These are phyloP conservation scores for Terrapene triunguis DNA, from an alignment of 2,113 vertebrate species.

Conservation along the genomic window DNA sequence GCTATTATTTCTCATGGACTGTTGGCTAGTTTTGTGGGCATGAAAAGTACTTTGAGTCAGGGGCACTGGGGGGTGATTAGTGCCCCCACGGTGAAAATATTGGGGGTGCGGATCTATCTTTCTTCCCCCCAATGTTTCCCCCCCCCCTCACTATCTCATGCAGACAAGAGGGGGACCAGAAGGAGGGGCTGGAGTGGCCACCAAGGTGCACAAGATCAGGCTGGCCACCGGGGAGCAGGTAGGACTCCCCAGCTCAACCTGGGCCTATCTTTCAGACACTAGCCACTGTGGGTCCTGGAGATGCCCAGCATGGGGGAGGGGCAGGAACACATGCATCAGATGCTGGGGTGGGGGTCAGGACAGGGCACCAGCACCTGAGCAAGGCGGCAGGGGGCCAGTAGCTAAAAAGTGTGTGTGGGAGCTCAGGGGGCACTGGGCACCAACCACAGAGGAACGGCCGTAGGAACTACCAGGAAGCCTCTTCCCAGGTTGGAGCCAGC, in stretches of 20 bases:
- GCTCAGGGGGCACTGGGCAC: background rate
- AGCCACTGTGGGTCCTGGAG: background rate
- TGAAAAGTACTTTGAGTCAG: background rate
- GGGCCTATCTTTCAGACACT: background rate
- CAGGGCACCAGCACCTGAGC: background rate
- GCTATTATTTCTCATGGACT: background rate
- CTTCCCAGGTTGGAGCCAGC: background rate
- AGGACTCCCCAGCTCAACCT: background rate
- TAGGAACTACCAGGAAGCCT: background rate
- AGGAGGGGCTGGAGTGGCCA: background rate
- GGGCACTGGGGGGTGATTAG: background rate
- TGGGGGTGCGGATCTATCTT: background rate
- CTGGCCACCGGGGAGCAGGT: background rate
- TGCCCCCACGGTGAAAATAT: background rate
- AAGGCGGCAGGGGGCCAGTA: background rate
- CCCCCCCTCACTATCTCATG: background rate
- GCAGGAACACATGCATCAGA: background rate
- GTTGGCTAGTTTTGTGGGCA: slow-evolving; percentile 15
- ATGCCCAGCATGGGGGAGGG: background rate
- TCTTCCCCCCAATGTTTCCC: background rate
- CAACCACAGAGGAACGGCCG: background rate
- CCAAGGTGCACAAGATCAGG: background rate
- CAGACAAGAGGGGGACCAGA: background rate
- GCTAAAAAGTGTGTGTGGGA: background rate
- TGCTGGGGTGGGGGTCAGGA: background rate